Evolutionary conservation across 2,888 invertebrate species (phyloP), one percentile per base, ranked within the genome.

Genomic region (Mesoligia furuncula): DNA sequence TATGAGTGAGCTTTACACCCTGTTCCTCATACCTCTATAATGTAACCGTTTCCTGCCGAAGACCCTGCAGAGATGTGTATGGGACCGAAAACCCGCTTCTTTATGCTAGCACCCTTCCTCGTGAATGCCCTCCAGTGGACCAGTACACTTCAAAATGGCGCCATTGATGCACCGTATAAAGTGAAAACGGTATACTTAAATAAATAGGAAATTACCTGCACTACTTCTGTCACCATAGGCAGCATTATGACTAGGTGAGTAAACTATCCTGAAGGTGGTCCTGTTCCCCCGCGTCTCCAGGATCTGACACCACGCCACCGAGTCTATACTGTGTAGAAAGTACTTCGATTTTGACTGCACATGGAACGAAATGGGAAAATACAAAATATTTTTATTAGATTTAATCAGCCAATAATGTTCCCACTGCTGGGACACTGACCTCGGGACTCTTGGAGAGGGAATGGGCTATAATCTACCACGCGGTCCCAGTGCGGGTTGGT

Each of bases 241-340:
- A 27, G 91, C 81, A 73, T 91, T 94, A 75, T 94, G 94, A 86
- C 91, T 92, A 42, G 95, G 97, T 76, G 97, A 97, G 94, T 97
- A 98, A 66, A 98, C 97, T 90, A 99, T 96, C 75, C 98, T 97
- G 91, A 99, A 98, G 71, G 97, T 97, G 8, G 98, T 97, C 91
- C 98, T 98, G 67, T 97, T 97, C 39, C 98, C 97, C 91, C 98
- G 98, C n/a, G 97, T 97, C 90, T 99, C 99, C 27, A 98, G 96
- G 81, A 98, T 96, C 92, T 99, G 99, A 93, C 99, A 99, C 97
- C 98, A 98, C 0, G 98, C 99, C 78, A 99, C 98, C 39, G 97
- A 97, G 92, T 99, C 99, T 92, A 99, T 99, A 86, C 98, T 98
- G 94, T 98, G 98, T 81, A 98, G 98, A 73, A 98, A 98, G 64